phyloP scores from a whole-genome alignment of 1,140 invertebrate species.

The Procambarus clarkii region DNA sequence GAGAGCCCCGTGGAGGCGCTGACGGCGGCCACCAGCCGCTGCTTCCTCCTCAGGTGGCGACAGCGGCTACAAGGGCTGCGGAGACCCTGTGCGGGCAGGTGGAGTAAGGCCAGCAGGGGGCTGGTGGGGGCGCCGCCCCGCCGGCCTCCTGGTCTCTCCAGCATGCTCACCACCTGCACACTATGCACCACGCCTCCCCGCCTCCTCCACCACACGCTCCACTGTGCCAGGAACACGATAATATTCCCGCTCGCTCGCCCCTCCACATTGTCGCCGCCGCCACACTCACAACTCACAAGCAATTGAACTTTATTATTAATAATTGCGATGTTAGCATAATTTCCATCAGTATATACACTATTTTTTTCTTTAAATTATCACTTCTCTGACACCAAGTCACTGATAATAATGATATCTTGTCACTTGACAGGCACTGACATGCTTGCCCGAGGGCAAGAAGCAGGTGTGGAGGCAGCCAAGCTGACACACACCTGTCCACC shows the following conservation, averaged over 20 bases:
- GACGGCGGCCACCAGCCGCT: not conserved
- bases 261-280: not conserved
- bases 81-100: not conserved
- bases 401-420: too few relatives aligned
- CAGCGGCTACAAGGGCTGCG: constrained; percentile 6
- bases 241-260: not conserved
- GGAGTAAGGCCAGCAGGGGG: not conserved
- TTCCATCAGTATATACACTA: too few relatives aligned
- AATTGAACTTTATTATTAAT: too few relatives aligned
- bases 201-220: not conserved
- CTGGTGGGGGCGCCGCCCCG: too few relatives aligned
- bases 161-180: constrained; percentile 22
- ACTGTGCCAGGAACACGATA: not conserved
- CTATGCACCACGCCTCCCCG: too few relatives aligned
- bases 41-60: constrained; percentile 26
- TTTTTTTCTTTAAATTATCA: too few relatives aligned
- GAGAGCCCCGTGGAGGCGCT: constrained; percentile 9
- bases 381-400: too few relatives aligned
- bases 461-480: too few relatives aligned
- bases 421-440: too few relatives aligned
- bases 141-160: not conserved
- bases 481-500: constrained; percentile 16
- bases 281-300: too few relatives aligned
- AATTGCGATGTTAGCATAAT: too few relatives aligned
- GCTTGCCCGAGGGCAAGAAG: too few relatives aligned